Base-by-base conservation (phyloP, 2,797 vertebrate species). In the Acanthornis magna region DNA sequence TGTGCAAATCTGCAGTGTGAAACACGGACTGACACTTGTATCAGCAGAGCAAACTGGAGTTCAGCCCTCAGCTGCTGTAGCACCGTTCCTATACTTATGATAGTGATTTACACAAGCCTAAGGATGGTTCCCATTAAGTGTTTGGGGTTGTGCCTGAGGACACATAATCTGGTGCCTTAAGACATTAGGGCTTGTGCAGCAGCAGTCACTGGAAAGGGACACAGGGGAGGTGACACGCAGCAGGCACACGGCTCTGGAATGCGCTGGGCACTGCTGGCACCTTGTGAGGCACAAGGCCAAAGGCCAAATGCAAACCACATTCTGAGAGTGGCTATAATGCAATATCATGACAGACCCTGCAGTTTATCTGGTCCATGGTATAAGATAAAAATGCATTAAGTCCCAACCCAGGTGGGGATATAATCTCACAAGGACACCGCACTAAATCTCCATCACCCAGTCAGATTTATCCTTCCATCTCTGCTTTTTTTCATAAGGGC, bases 291-390 rank as follows among this genome's bases (percentile, higher is more conserved):
- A 40, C 48, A 60, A 91, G 85, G 66, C 29, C 91, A 85, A 95
- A 93, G 91, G 93, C 88, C 93, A 91, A 91, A 93, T 40, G 66
- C 72, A 89, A 85, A 85, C 66, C 6, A 1, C 66, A 26, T 84
- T 92, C 62, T 47, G 23, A n/a, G 40, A 53, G 43, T 9, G 23
- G 23, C 63, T 92, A 1, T 72, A 84, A 83, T 81, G 66, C 55
- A 84, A 4, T 60, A 60, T 53, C 63, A 27, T 2, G 12, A 17
- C 12, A 84, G 85, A 50, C 32, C 15, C 42, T 3, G 29, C 57
- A 30, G 58, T 68, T 92, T 78, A 22, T 34, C 53, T 78, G 55
- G 34, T 29, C 91, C 30, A 29, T 12, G 17, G 51, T 42, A 67
- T 78, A 75, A 84, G 77, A 88, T 78, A 73, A 85, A 92, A 91